Conservation (phyloP, 2,888 invertebrate species). For the Mimachlamys varia region DNA sequence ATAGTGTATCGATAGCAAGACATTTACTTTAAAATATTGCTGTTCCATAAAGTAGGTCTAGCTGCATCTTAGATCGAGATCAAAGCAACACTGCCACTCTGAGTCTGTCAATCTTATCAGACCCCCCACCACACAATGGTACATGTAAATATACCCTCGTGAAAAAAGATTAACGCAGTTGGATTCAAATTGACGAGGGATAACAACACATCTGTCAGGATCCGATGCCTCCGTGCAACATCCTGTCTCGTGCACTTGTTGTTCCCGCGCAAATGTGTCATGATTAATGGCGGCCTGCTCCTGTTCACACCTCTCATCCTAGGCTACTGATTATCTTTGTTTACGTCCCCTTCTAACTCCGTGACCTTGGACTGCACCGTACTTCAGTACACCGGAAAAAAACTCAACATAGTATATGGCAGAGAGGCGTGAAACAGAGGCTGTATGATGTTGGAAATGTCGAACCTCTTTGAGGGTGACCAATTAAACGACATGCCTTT, state of each 20-base stretch:
- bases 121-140: too few species aligned
- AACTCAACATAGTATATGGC: not conserved
- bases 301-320: constrained; percentile 1
- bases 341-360: not conserved
- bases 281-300: not conserved
- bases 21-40: too few species aligned
- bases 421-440: not conserved
- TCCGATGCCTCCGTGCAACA: not conserved
- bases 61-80: not conserved
- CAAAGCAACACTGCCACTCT: not conserved
- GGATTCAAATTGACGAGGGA: not conserved
- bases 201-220: not conserved
- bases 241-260: not conserved
- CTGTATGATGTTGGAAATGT: not conserved
- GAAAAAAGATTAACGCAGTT: not conserved
- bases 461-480: not conserved
- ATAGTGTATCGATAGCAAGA: too few species aligned
- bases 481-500: not conserved
- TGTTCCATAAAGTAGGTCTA: not conserved
- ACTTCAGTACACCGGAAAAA: not conserved
- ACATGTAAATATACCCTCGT: not conserved
- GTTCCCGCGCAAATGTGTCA: constrained; percentile 1
- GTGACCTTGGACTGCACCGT: not conserved
- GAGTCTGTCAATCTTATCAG: not conserved
- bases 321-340: not conserved